Percentiles rank a stretch among this genome's conserved stretches.
Evolutionary conservation across 2,888 invertebrate genomes (phyloP).

Genomic region (Schizaphis graminum): DNA sequence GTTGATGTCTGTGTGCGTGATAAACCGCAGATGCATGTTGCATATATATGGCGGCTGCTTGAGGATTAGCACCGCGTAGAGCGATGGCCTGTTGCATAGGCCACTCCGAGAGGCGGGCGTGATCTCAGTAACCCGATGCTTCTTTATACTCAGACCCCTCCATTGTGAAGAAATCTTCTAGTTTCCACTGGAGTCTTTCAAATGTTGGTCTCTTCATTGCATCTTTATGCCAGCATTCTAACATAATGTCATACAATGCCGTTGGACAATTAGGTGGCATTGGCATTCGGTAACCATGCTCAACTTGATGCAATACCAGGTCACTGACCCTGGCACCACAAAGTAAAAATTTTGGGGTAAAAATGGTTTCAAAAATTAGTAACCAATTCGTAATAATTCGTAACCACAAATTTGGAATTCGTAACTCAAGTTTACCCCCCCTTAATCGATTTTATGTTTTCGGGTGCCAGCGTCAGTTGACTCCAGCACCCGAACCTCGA

Average conservation of each 20-base stretch:
- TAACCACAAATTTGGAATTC: too few species aligned
- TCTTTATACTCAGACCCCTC: conserved; percentile 99
- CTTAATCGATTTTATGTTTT: too few species aligned
- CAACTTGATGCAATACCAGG: conserved; percentile 98
- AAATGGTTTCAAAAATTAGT: too few species aligned
- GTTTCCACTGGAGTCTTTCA: conserved; percentile 99
- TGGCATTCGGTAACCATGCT: conserved; percentile 99
- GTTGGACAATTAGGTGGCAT: conserved; percentile 94
- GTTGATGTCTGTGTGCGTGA: conserved; percentile 63
- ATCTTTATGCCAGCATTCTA: conserved; percentile 98
- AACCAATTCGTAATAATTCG: too few species aligned
- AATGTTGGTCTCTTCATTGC: conserved; percentile 98
- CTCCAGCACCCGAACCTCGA: too few species aligned
- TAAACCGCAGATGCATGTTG: conserved; percentile 60
- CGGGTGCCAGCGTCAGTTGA: too few species aligned
- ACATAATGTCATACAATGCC: conserved; percentile 97
- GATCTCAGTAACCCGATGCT: conserved; percentile 91
- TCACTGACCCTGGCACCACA: too few species aligned
- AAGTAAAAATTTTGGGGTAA: too few species aligned
- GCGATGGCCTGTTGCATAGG: conserved; percentile 63
- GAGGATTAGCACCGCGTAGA: conserved; percentile 53
- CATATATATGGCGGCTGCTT: conserved; percentile 63
- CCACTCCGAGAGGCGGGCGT: conserved; percentile 67
- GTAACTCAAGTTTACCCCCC: too few species aligned
- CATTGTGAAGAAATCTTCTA: conserved; percentile 99